These are phyloP conservation scores for Clarias magur DNA, from an alignment of 2,113 vertebrate genomes.

Conservation along the genomic window DNA sequence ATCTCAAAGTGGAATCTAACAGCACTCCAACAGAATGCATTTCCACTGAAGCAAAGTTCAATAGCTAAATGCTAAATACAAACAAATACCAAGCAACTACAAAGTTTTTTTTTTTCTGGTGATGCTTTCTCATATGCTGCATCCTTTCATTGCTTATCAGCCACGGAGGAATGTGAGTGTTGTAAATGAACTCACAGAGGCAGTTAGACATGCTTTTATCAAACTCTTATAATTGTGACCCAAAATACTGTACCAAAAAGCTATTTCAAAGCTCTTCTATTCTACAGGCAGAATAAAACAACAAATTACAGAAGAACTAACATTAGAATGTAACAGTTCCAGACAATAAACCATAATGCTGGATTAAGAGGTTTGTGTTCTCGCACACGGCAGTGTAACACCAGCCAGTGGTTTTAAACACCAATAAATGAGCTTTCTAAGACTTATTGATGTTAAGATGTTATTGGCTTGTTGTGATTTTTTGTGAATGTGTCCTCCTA, in stretches of 20 bases:
- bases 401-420: background rate
- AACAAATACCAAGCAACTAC: background rate
- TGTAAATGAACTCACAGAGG: conserved; percentile 18
- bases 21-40: background rate
- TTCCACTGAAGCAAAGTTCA: background rate
- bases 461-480: background rate
- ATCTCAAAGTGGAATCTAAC: background rate
- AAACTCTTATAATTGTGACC: background rate
- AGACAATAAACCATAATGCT: no score
- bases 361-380: background rate
- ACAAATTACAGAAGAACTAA: background rate
- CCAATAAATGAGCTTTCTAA: background rate
- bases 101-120: background rate
- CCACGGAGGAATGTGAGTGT: conserved; percentile 9
- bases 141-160: background rate
- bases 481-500: background rate
- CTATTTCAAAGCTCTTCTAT: background rate
- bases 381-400: background rate
- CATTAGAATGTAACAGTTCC: background rate
- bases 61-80: background rate
- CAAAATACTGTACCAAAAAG: background rate
- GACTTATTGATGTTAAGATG: background rate
- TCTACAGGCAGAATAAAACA: background rate
- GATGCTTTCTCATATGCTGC: background rate
- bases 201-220: conserved; percentile 15